Base-by-base conservation (phyloP, 2,888 invertebrate species). In the Synergus itoensis region DNA sequence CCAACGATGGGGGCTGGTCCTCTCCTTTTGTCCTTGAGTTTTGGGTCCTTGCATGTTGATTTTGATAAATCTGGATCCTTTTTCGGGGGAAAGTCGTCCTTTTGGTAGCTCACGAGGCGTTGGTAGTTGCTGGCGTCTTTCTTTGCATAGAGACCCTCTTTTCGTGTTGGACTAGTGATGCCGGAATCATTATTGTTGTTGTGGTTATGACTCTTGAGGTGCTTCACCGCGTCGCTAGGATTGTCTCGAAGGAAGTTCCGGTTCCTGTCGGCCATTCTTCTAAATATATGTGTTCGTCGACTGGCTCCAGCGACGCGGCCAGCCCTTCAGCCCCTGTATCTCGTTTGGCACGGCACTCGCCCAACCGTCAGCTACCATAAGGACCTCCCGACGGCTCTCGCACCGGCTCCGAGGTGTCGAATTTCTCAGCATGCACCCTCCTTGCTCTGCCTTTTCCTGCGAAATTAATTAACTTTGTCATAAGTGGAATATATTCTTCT, bases 271-370 rank as follows among this genome's bases (percentile, higher is more conserved):
- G 89, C 87, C 89, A 89, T 89, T 80, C 79, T 83, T 90, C 90
- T 91, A 91, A 90, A 90, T 91, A 67, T 91, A 90, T 77, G 86
- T 89, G 43, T 84, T 87, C 64, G 84, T 84, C 80, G 89, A 90
- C 83, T 90, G 89, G 85, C 85, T 89, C 91, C 91, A 91, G 84
- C 91, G 91, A 69, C 91, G 90, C 81, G 91, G 91, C 91, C 91
- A 91, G 83, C 91, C 91, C 85, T 91, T 91, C 80, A 91, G 85
- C 85, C 88, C 89, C 85, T 88, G 88, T 83, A 90, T 90, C 89
- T 88, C 88, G 86, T 85, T 88, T 83, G 87, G 85, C 80, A 86
- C 86, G 67, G 86, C 83, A 80, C 77, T 82, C 83, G 78, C 87
- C 80, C 79, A 81, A 83, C 87, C 84, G 83, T 88, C 90, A 87